Evolutionary conservation across 1,140 invertebrate genomes (phyloP).

Genomic region (Micrasema minimum): DNA sequence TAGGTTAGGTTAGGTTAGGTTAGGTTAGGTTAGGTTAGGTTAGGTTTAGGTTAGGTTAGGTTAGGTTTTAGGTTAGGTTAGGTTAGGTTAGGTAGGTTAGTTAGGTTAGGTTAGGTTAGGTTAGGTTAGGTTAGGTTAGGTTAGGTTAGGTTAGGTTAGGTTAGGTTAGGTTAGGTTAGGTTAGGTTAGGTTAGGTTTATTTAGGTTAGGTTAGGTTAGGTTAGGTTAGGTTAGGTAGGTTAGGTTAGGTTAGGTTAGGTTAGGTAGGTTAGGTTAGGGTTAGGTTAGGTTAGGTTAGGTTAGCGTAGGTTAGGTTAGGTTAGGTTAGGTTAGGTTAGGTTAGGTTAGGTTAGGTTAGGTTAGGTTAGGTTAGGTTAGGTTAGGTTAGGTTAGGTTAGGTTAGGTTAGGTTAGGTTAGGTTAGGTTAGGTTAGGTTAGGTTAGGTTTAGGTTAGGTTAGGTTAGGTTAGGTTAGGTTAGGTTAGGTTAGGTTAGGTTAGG

Average conservation of each 20-base stretch:
- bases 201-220: constrained; percentile 42
- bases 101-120: constrained; percentile 9
- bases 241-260: constrained; percentile 44
- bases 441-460: background rate
- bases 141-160: background rate
- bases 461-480: no score
- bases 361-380: constrained; percentile 15
- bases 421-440: no score
- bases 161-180: background rate
- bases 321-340: constrained; percentile 49
- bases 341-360: constrained; percentile 21
- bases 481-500: no score
- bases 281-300: constrained; percentile 47
- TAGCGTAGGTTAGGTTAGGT: constrained; percentile 48
- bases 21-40: constrained; percentile 49
- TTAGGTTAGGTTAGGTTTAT: constrained; percentile 28
- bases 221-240: constrained; percentile 33
- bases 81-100: constrained; percentile 47
- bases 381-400: no score
- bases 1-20: constrained; percentile 46
- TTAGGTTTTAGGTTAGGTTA: constrained; percentile 50
- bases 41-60: no score
- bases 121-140: background rate
- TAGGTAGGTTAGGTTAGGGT: constrained; percentile 22
- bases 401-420: no score